Percentiles rank a stretch among this genome's conserved stretches.
Evolutionary conservation across 2,797 vertebrate species (phyloP).

Genomic region (Xenentodon cancila): DNA sequence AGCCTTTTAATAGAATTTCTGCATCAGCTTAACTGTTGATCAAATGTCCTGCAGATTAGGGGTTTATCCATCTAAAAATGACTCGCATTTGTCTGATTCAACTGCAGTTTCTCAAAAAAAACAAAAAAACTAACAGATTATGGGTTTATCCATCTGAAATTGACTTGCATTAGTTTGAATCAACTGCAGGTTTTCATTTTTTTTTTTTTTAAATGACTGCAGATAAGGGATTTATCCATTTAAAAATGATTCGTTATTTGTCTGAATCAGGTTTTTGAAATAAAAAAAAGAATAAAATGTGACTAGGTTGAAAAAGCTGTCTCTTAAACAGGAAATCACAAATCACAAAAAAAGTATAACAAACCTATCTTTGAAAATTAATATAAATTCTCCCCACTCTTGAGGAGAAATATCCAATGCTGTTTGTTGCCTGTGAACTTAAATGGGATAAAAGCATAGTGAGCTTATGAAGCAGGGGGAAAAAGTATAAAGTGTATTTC

Average conservation of each 20-base stretch:
- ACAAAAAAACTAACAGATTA: neutral
- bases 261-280: too few species aligned
- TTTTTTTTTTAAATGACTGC: neutral
- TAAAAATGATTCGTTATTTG: too few species aligned
- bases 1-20: conserved; percentile 80
- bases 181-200: neutral
- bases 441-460: conserved; percentile 52
- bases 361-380: conserved; percentile 41
- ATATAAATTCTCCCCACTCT: conserved; percentile 40
- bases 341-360: conserved; percentile 43
- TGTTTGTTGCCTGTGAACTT: conserved; percentile 65
- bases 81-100: conserved; percentile 49
- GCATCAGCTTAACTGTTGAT: conserved; percentile 79
- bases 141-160: neutral
- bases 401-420: conserved; percentile 59
- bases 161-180: neutral
- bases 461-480: conserved; percentile 50
- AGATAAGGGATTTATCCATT: too few species aligned
- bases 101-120: conserved; percentile 22
- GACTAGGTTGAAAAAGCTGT: neutral
- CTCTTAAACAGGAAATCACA: conserved; percentile 29
- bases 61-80: conserved; percentile 67
- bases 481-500: conserved; percentile 44
- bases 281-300: too few species aligned
- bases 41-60: conserved; percentile 76